Conservation (phyloP, 2,888 invertebrate genomes). For the Andrena flavipes region DNA sequence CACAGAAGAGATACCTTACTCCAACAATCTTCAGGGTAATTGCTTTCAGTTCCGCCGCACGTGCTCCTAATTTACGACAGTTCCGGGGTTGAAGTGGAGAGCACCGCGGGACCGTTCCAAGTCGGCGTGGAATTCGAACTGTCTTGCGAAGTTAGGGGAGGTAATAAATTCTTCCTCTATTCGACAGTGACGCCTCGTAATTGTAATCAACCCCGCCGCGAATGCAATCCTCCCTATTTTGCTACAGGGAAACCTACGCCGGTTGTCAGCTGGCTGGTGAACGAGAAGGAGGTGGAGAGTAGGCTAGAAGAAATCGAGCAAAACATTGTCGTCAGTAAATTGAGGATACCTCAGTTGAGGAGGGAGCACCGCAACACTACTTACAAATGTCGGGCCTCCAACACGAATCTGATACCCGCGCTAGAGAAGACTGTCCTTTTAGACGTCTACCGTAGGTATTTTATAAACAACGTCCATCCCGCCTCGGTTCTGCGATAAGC, state of each 20-base stretch:
- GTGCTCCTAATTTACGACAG: conserved; percentile 84
- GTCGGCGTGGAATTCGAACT: conserved; percentile 85
- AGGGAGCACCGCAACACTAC: conserved; percentile 93
- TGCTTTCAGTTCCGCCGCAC: conserved; percentile 84
- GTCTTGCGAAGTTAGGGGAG: conserved; percentile 86
- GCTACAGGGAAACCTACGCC: conserved; percentile 92
- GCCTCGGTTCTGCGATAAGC: background rate
- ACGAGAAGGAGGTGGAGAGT: conserved; percentile 86
- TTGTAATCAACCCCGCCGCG: background rate
- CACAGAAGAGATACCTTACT: background rate
- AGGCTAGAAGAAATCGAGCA: conserved; percentile 88
- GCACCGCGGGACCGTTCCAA: conserved; percentile 84
- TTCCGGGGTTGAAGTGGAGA: conserved; percentile 85
- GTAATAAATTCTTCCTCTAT: conserved; percentile 75
- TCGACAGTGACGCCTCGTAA: no score
- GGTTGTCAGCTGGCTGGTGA: conserved; percentile 93
- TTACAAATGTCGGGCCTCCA: conserved; percentile 94
- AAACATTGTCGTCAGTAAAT: conserved; percentile 92
- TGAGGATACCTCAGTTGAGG: conserved; percentile 90
- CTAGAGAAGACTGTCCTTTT: conserved; percentile 93
- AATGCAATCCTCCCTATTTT: background rate
- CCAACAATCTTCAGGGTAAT: background rate
- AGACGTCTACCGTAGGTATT: conserved; percentile 92
- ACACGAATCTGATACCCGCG: conserved; percentile 94
- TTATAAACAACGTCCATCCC: no score